Percentiles rank a stretch among this genome's conserved stretches.
Conservation (phyloP, 2,888 invertebrate species). For the Onthophagus sagittarius region DNA sequence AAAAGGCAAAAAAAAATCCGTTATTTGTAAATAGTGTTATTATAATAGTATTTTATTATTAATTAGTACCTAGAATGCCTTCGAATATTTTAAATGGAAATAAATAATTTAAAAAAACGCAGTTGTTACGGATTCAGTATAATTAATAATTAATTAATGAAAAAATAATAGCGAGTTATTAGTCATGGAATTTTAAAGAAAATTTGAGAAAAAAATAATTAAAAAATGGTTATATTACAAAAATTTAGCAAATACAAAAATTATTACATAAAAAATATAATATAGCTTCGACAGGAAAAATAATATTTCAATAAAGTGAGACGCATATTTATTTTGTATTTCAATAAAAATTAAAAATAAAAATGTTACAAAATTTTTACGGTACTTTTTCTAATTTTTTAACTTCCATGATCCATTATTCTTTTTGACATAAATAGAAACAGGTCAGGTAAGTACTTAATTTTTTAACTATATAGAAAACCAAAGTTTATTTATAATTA, state of each 20-base stretch:
- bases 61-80: conserved; percentile 37
- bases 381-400: too few species aligned
- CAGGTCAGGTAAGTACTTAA: too few species aligned
- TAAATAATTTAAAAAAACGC: not conserved
- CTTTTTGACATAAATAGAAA: not conserved
- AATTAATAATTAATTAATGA: too few species aligned
- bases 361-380: conserved; percentile 1
- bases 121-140: not conserved
- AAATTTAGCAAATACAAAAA: too few species aligned
- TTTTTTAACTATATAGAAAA: too few species aligned
- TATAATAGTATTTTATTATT: not conserved
- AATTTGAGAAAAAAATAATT: not conserved
- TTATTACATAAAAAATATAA: too few species aligned
- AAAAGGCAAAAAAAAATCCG: too few species aligned
- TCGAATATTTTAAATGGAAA: conserved; percentile 32
- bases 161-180: too few species aligned
- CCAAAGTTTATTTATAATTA: too few species aligned
- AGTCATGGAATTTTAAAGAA: too few species aligned
- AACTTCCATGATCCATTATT: too few species aligned
- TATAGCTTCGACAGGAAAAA: too few species aligned
- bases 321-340: conserved; percentile 5
- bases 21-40: not conserved
- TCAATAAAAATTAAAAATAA: conserved; percentile 4
- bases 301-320: not conserved
- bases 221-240: not conserved